Base-by-base conservation (phyloP, 2,113 vertebrate genomes). In the Drymodes brunneopygia region DNA sequence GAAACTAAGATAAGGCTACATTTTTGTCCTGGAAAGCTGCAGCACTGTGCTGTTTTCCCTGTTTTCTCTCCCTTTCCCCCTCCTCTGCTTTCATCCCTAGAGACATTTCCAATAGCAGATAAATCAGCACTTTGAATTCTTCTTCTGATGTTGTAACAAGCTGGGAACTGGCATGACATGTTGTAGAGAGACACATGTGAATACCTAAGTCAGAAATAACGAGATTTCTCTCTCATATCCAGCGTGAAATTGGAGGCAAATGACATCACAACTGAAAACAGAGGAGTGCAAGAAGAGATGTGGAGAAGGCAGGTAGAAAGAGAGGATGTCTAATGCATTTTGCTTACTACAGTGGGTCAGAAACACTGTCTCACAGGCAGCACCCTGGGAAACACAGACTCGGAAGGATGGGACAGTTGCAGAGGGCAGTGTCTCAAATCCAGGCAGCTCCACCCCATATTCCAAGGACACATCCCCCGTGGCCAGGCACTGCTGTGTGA, bases 191-290 rank as follows among this genome's bases (percentile, higher is more conserved):
- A 94, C 81, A 96, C 81, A 94, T 25, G 54, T 54, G 86, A 95
- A 88, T 92, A 95, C 14, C 72, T 95, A 97, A 98, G 95, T 97
- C 94, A 95, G 95, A 97, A 98, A 98, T 96, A 97, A 97, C 94
- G 93, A 98, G 97, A 97, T 97, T 97, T 97, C 90, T 91, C 79
- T 95, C 95, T 95, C 83, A 88, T 74, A 97, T 91, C 84, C 93
- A 95, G 92, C 5, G 1, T 97, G 96, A 97, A 97, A 97, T 94
- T 72, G 94, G 93, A 97, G 42, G 92, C 54, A 90, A 95, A 92
- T 0, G 3, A 71, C 53, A 90, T 31, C 56, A 77, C 36, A 10
- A 10, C 81, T 80, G 47, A 70, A 95, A 93, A 95, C 58, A 81
- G 78, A 53, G 58, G 74, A 86, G 23, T 57, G 45, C 67, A 93